phyloP scores from a whole-genome alignment of 2,888 invertebrate species.

The Dorcus parallelipipedus region DNA sequence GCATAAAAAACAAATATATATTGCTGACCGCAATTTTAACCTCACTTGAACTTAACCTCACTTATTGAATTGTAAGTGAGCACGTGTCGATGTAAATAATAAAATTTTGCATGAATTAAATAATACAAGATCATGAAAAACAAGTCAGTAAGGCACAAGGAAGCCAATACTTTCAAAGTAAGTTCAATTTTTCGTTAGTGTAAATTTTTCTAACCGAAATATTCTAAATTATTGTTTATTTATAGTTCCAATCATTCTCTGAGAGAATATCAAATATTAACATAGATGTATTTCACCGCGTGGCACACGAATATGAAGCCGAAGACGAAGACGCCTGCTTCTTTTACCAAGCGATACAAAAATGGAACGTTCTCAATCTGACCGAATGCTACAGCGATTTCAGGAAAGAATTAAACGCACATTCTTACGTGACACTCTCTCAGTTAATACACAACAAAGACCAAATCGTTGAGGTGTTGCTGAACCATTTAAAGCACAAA shows the following conservation, averaged over 20 bases:
- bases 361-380: conserved; percentile 87
- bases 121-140: conserved; percentile 58
- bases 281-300: conserved; percentile 82
- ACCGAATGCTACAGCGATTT: conserved; percentile 79
- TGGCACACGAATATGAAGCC: conserved; percentile 70
- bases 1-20: too few relatives aligned
- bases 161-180: conserved; percentile 76
- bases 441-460: conserved; percentile 81
- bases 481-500: conserved; percentile 69
- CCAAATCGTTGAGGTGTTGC: conserved; percentile 66
- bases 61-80: too few relatives aligned
- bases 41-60: too few relatives aligned
- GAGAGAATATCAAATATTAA: conserved; percentile 84
- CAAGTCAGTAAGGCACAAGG: conserved; percentile 70
- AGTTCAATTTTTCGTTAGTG: conserved; percentile 26
- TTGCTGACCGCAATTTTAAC: too few relatives aligned
- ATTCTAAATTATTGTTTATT: conserved; percentile 23
- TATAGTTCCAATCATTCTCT: conserved; percentile 82
- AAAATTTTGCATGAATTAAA: too few relatives aligned
- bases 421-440: conserved; percentile 69
- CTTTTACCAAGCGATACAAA: conserved; percentile 77
- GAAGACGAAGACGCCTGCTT: conserved; percentile 67
- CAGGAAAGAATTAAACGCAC: conserved; percentile 66
- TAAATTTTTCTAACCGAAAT: conserved; percentile 1
- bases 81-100: too few relatives aligned